Base-by-base conservation (phyloP, 2,113 vertebrate species). In the Addax nasomaculatus region DNA sequence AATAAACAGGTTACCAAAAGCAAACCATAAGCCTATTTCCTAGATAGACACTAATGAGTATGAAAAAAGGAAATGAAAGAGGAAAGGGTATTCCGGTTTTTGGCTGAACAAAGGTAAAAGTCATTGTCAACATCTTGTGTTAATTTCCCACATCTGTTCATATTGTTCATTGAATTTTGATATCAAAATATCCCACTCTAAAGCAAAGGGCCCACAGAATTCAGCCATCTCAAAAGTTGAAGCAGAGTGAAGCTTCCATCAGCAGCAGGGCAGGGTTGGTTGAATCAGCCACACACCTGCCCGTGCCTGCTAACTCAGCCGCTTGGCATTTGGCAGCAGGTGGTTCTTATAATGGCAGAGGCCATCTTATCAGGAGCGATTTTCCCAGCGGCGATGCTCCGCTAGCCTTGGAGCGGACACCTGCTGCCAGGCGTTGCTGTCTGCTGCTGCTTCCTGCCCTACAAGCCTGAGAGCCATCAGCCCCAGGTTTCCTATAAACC, bases 391-490 rank as follows among this genome's bases (percentile, higher is more conserved):
- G 97, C 97, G 96, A 89, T 93, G 95, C 84, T 96, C 90, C 21
- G 64, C 85, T 98, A 92, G 96, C 98, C 98, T 98, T 98, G 98
- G 97, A 94, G 97, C 55, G 78, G 94, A 95, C 98, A 39, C 79
- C 93, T 64, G 91, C 83, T 95, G 89, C 96, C 95, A 94, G 87
- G 95, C 96, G 80, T 90, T 67, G 49, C 90, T 90, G 47, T 97
- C 89, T 96, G 80, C 80, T 97, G 80, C 96, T 58, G 92, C 83
- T 90, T 96, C 83, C 96, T 93, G 96, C 95, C 25, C 98, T 93
- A 97, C 86, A 91, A 98, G 96, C 98, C 97, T 88, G 96, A 98
- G 97, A 96, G 97, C 85, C 90, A 93, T 95, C 98, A 98, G 96
- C 90, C 95, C 93, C 96, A 57, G 85, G 78, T 96, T 91, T 96